A percentile compares a stretch with the other conserved stretches of the same genome.
These are phyloP conservation scores for Aplysia californica DNA, from an alignment of 1,140 invertebrate genomes.

Conservation along the genomic window DNA sequence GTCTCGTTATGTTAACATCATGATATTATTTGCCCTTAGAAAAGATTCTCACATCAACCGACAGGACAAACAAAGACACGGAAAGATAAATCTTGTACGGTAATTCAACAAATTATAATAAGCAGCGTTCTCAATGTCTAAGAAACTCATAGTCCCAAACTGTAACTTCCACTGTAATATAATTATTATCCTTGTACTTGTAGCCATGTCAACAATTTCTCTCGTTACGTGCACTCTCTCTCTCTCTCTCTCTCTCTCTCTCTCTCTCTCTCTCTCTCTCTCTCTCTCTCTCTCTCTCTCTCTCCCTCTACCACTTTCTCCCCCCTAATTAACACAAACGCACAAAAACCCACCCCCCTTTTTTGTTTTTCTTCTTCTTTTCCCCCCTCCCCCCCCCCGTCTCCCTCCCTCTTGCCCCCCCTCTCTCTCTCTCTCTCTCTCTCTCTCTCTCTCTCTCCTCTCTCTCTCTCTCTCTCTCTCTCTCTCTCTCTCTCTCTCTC, in stretches of 20 bases:
- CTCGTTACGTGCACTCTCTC: background rate
- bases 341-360: background rate
- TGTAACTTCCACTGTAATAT: too few relatives aligned
- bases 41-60: too few relatives aligned
- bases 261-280: constrained; percentile 12
- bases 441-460: too few relatives aligned
- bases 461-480: background rate
- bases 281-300: background rate
- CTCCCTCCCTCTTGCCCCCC: background rate
- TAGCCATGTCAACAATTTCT: too few relatives aligned
- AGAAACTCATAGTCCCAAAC: too few relatives aligned
- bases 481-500: constrained; percentile 1
- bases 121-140: too few relatives aligned
- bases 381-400: background rate
- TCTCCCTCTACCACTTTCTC: background rate
- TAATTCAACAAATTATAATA: too few relatives aligned
- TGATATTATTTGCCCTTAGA: too few relatives aligned
- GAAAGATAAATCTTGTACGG: too few relatives aligned
- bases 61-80: too few relatives aligned
- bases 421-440: constrained; percentile 18
- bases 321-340: background rate
- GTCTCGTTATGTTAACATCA: background rate
- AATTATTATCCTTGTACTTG: too few relatives aligned
- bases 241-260: background rate
- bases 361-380: constrained; percentile 2